Evolutionary conservation across 92 coral and sea anemone genomes (phyloP), one percentile per base, ranked within the genome.

Genomic region (Porites rus): DNA sequence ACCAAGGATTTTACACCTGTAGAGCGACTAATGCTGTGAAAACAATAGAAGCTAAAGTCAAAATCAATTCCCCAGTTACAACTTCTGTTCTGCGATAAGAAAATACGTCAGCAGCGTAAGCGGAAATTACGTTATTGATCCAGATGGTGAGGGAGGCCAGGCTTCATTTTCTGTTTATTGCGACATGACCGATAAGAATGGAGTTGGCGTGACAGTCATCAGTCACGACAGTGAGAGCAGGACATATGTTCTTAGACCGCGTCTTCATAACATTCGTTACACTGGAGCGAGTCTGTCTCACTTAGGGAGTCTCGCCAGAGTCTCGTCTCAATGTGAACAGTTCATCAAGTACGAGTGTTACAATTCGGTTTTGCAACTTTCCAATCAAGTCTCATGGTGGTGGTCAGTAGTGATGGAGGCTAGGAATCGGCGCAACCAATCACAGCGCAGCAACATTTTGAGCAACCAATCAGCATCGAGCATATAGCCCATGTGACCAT

Each of bases 141-240:
- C 91, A 4, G 91, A 88, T 77, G 91, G 91, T 16, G 16, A 28
- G 72, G 80, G 83, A 88, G 91, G 88, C 11, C 67, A 11, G 64
- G 67, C 91, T 38, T 70, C 91, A 21, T 82, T 91, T 75, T 17
- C 76, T 0, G 94, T 87, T 11, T 81, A 53, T 52, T 91, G 94
- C 54, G 91, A 91, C 62, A 91, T 87, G 94, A 87, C 83, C 60
- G 88, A 79, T 72, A 91, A 88, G 79, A 84, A 72, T 24, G 88
- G 91, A 50, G 80, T 82, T 1, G 91, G 91, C 75, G 91, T 88
- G 88, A 91, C 94, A 60, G 88, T 81, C 77, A 79, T 91, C 75
- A 80, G 94, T 75, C 89, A 91, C 81, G 89, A 91, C 76, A 87
- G 94, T 84, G 94, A 91, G 71, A 56, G 70, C n/a, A 87, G 89